Evolutionary conservation across 2,888 invertebrate species (phyloP).

Genomic region (Metallyticus violacea): DNA sequence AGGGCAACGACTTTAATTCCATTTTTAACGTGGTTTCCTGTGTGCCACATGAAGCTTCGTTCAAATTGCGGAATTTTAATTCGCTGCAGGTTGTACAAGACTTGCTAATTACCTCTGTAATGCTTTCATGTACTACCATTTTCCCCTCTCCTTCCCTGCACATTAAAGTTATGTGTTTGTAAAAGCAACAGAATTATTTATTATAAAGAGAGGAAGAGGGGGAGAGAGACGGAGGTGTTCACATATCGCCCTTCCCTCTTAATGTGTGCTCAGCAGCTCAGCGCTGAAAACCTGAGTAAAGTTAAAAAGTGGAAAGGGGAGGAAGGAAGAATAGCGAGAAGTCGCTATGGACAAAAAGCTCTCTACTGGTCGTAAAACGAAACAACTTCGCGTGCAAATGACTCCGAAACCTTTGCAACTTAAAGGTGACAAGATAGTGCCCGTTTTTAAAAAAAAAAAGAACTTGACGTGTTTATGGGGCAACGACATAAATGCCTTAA

Average conservation of each 20-base stretch:
- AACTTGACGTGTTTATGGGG: neutral
- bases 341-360: neutral
- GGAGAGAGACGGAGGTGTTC: neutral
- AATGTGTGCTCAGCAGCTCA: constrained; percentile 7
- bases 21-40: neutral
- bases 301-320: neutral
- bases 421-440: neutral
- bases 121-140: neutral
- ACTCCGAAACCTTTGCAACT: neutral
- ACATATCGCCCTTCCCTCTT: constrained; percentile 11
- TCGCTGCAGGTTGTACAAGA: constrained; percentile 9
- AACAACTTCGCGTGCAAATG: neutral
- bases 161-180: constrained; percentile 23
- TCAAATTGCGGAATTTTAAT: constrained; percentile 5
- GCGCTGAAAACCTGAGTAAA: neutral
- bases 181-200: constrained; percentile 26
- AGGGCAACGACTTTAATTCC: no score
- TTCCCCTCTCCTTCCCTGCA: neutral
- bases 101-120: constrained; percentile 18
- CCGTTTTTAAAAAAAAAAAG: neutral
- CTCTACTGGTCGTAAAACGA: neutral
- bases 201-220: constrained; percentile 14
- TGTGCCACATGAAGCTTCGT: neutral
- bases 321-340: no score
- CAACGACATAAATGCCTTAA: neutral